Evolutionary conservation across 2,888 invertebrate species (phyloP), one percentile per base, ranked within the genome.

Genomic region (Orthonychiurus folsomi): DNA sequence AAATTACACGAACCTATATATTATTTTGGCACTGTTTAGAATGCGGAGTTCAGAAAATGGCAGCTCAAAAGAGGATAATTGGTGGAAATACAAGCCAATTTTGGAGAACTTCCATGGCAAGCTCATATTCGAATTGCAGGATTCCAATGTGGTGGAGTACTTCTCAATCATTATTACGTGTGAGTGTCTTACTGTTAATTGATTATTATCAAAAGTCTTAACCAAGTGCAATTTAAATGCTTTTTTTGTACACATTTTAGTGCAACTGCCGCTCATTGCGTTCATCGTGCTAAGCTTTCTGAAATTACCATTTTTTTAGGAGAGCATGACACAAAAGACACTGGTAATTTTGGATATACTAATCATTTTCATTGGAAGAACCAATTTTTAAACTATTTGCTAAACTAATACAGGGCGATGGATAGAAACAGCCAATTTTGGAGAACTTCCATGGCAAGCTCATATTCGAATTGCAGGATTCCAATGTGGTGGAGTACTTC

Each of bases 401-500:
- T n/a, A n/a, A n/a, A n/a, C n/a, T n/a, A n/a, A n/a, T n/a, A n/a
- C n/a, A n/a, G 85, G 84, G 1, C 70, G 74, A 18, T 81, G 84
- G 64, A 76, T 80, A 0, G 79, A 86, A 2, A 86, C 87, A 69
- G 89, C 89, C 0, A 80, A 82, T 86, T 85, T 59, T 50, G 59
- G 59, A 24, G 59, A 59, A 23, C 87, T 88, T 74, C 89, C 90
- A 0, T 90, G 89, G 89, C 89, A 89, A 75, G 88, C 88, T 0
- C 89, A 89, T 73, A 86, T 90, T 66, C 83, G 89, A 74, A 88
- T 89, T 70, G 84, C 85, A 0, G 86, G 87, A 71, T 89, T 86
- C 74, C 89, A 89, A 74, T 90, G 89, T 73, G 89, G 90, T 1
- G 89, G 89, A 0, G 89, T 89, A 89, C 64, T n/a, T n/a, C 83